Evolutionary conservation across 2,888 invertebrate species (phyloP).

Genomic region (Plemyria rubiginata): DNA sequence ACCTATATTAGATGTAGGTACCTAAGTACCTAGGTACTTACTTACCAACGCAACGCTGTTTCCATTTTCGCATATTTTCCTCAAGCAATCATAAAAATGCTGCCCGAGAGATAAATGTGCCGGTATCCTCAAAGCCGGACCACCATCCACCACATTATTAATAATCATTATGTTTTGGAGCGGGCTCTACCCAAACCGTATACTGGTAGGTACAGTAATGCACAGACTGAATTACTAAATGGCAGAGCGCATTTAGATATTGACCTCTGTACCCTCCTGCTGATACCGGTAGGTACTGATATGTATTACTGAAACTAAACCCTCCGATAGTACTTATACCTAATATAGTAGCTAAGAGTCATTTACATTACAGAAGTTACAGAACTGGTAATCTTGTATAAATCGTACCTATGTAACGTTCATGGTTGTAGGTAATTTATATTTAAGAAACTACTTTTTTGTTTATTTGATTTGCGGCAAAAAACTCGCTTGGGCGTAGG

Average conservation of each 20-base stretch:
- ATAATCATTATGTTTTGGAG: conserved; percentile 48
- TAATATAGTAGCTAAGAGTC: no score
- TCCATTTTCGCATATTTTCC: conserved; percentile 43
- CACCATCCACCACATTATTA: conserved; percentile 62
- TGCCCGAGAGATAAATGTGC: conserved; percentile 64
- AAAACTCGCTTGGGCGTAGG: no score
- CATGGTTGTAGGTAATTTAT: no score
- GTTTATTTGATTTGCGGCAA: no score
- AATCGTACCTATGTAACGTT: no score
- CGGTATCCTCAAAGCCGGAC: conserved; percentile 56
- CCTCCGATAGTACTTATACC: no score
- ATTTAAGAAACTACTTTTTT: no score
- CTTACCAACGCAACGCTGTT: conserved; percentile 60
- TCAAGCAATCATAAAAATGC: conserved; percentile 59
- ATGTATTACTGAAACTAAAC: background rate
- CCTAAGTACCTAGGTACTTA: no score
- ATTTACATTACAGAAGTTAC: no score
- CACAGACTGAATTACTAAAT: background rate
- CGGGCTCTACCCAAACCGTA: background rate
- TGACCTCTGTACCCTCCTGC: conserved; percentile 5
- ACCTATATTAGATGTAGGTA: no score
- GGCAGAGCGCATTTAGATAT: background rate
- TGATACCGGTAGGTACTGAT: background rate
- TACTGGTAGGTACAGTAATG: background rate
- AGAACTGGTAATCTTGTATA: no score